phyloP scores from a whole-genome alignment of 1,140 invertebrate species.

The Leptinotarsa lineolata region DNA sequence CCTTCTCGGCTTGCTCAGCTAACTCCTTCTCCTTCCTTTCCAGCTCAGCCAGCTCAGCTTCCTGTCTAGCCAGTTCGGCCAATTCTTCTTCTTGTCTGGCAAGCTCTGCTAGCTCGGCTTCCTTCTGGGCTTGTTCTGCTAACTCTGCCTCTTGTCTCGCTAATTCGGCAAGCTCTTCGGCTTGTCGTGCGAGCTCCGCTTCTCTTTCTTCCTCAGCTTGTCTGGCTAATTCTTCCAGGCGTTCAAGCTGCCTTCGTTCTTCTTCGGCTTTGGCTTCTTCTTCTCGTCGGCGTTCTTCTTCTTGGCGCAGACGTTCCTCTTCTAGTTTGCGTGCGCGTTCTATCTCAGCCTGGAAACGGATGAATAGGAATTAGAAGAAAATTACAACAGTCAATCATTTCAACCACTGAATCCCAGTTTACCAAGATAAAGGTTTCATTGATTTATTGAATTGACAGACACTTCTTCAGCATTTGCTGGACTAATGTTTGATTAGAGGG shows the following conservation, averaged over 20 bases:
- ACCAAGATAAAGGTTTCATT: no score
- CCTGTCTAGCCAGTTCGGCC: slow-evolving; percentile 64
- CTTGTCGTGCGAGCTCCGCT: slow-evolving; percentile 57
- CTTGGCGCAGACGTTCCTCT: slow-evolving; percentile 59
- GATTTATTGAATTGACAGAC: no score
- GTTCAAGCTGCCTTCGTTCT: slow-evolving; percentile 56
- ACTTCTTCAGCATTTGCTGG: no score
- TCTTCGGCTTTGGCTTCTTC: slow-evolving; percentile 63
- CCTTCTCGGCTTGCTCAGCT: slow-evolving; percentile 57
- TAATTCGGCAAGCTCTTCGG: slow-evolving; percentile 64
- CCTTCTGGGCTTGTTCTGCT: slow-evolving; percentile 62
- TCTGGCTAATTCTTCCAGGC: slow-evolving; percentile 52
- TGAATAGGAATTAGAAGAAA: no score
- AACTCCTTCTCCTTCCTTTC: slow-evolving; percentile 55
- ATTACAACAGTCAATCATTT: no score
- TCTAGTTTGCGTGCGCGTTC: slow-evolving; percentile 49
- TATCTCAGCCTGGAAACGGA: slow-evolving; percentile 56
- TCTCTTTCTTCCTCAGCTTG: slow-evolving; percentile 65
- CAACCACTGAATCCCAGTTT: no score
- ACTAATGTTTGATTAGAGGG: no score
- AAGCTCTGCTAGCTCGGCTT: slow-evolving; percentile 58
- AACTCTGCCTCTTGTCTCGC: slow-evolving; percentile 62
- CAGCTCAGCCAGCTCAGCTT: slow-evolving; percentile 64
- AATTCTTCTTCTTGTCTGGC: slow-evolving; percentile 62
- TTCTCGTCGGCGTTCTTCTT: slow-evolving; percentile 59